A percentile compares a stretch with the other conserved stretches of the same genome.
Conservation (phyloP, 2,113 vertebrate species). For the Rhipidura dahli region DNA sequence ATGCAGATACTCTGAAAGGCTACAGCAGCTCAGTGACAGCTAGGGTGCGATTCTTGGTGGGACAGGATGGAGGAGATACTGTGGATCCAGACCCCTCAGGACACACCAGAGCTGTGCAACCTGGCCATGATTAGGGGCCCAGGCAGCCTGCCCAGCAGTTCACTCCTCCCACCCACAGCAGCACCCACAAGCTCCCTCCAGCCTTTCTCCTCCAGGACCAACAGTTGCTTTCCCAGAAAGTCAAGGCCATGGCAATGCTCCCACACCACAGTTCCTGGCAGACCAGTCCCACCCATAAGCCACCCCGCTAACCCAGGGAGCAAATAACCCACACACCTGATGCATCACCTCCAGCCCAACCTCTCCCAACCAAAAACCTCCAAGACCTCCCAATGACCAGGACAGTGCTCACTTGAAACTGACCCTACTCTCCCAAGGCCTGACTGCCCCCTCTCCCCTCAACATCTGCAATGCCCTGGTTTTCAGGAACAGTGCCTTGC, state of each 20-base stretch:
- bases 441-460: neutral
- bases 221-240: neutral
- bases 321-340: neutral
- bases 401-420: neutral
- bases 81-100: neutral
- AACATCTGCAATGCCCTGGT: neutral
- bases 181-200: neutral
- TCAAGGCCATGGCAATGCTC: neutral
- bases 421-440: neutral
- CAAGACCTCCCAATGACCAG: neutral
- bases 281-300: neutral
- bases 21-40: neutral
- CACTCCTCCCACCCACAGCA: neutral
- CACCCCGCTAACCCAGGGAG: neutral
- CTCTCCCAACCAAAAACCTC: neutral
- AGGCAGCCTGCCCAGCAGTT: neutral
- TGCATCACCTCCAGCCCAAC: neutral
- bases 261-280: neutral
- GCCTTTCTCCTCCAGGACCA: neutral
- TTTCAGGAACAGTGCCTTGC: neutral
- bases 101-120: neutral
- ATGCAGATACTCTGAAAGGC: neutral
- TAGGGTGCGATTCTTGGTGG: fast-evolving
- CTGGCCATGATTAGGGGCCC: neutral
- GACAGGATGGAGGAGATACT: neutral